A percentile compares a stretch with the other conserved stretches of the same genome.
Conservation (phyloP, 2,113 vertebrate genomes). For the Egretta garzetta region DNA sequence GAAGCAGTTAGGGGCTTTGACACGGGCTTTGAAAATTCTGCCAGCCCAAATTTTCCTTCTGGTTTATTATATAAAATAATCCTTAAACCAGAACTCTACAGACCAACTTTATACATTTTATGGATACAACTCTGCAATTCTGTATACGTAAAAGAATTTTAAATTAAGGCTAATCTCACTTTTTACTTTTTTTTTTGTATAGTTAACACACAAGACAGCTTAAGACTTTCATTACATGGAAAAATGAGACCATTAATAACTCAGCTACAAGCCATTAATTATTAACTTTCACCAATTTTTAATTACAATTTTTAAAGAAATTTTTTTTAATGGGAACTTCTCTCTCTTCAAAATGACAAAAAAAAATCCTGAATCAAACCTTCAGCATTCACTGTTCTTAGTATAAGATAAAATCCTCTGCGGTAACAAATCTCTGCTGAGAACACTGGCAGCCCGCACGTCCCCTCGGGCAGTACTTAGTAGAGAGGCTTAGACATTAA, state of each 20-base stretch:
- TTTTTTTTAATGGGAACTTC: not conserved
- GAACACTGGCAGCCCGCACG: not conserved
- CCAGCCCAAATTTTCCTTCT: conserved; percentile 49
- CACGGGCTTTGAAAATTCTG: conserved; percentile 54
- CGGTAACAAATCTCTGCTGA: conserved; percentile 1
- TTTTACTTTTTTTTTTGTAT: not conserved
- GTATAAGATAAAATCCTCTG: not conserved
- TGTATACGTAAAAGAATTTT: not conserved
- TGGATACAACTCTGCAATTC: not conserved
- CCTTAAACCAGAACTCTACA: conserved; percentile 8
- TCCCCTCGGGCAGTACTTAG: not conserved
- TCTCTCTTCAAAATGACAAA: not conserved
- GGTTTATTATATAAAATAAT: conserved; percentile 46
- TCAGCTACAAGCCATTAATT: conserved; percentile 13
- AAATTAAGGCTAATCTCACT: not conserved
- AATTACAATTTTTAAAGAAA: not conserved
- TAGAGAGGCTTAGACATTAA: not conserved
- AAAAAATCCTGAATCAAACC: not conserved
- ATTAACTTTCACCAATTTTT: conserved; percentile 25
- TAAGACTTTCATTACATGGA: conserved; percentile 25
- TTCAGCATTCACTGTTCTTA: not conserved
- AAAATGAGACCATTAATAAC: conserved; percentile 47
- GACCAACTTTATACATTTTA: not conserved
- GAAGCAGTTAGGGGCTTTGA: conserved; percentile 60
- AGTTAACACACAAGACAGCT: not conserved